phyloP scores from a whole-genome alignment of 2,797 vertebrate species.

The Spinus pinus region DNA sequence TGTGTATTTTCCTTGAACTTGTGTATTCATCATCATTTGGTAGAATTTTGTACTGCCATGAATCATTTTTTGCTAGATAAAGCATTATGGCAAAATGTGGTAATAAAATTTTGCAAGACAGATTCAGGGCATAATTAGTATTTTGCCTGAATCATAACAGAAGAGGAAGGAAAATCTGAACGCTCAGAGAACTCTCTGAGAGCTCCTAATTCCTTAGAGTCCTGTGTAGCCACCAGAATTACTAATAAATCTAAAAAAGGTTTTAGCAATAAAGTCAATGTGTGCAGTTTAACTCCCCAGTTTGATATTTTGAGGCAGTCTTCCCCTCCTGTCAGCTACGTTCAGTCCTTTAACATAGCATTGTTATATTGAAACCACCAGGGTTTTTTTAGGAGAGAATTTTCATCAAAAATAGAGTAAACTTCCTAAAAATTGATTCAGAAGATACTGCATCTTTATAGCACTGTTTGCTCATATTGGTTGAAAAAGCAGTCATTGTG shows the following conservation, averaged over 20 bases:
- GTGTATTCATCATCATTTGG: background rate
- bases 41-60: background rate
- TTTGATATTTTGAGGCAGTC: background rate
- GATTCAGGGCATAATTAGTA: background rate
- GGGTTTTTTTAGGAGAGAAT: background rate
- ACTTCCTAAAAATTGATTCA: background rate
- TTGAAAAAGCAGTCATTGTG: background rate
- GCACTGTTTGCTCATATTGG: background rate
- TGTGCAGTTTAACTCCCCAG: background rate
- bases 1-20: background rate
- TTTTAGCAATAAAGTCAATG: background rate
- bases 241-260: background rate
- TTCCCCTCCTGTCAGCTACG: background rate
- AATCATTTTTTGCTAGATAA: background rate
- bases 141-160: background rate
- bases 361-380: background rate
- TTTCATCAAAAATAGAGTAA: background rate
- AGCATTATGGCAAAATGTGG: background rate
- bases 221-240: background rate
- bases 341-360: background rate
- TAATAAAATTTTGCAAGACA: background rate
- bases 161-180: background rate
- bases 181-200: background rate
- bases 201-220: background rate
- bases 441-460: background rate